Conservation (phyloP, 2,797 vertebrate species). For the Liparis tanakae region DNA sequence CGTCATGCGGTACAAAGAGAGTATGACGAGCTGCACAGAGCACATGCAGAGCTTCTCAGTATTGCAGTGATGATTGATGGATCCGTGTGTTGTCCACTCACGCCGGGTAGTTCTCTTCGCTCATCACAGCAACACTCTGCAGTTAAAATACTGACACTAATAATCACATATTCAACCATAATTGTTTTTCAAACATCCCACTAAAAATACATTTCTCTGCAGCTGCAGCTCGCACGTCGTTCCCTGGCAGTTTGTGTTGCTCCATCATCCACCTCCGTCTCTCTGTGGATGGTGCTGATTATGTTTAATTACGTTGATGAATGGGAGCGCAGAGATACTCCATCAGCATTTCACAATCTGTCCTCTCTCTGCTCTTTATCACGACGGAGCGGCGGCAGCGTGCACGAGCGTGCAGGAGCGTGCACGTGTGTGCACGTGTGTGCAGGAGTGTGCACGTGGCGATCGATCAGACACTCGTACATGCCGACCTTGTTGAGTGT, state of each 20-base stretch:
- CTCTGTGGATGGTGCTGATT: slow-evolving; percentile 77
- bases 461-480: slow-evolving; percentile 32
- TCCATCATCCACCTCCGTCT: slow-evolving; percentile 47
- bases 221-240: slow-evolving; percentile 18
- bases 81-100: too few relatives aligned
- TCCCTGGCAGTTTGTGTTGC: slow-evolving; percentile 31
- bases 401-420: not conserved
- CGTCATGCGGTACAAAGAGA: not conserved
- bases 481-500: slow-evolving; percentile 13
- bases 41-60: too few relatives aligned
- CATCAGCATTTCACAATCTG: slow-evolving; percentile 79
- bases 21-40: not conserved
- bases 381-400: slow-evolving; percentile 50
- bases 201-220: slow-evolving; percentile 25
- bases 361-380: slow-evolving; percentile 64
- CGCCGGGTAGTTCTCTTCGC: too few relatives aligned
- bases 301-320: slow-evolving; percentile 84
- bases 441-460: slow-evolving; percentile 28
- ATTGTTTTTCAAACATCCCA: slow-evolving; percentile 13
- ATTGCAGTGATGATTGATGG: too few relatives aligned
- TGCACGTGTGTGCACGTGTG: too few relatives aligned
- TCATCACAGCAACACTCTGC: slow-evolving; percentile 20
- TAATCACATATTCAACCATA: slow-evolving; percentile 13
- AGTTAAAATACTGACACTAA: not conserved
- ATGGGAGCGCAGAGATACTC: slow-evolving; percentile 76